Evolutionary conservation across 2,888 invertebrate genomes (phyloP), one percentile per base, ranked within the genome.

Genomic region (Drosophila austrosaltans): DNA sequence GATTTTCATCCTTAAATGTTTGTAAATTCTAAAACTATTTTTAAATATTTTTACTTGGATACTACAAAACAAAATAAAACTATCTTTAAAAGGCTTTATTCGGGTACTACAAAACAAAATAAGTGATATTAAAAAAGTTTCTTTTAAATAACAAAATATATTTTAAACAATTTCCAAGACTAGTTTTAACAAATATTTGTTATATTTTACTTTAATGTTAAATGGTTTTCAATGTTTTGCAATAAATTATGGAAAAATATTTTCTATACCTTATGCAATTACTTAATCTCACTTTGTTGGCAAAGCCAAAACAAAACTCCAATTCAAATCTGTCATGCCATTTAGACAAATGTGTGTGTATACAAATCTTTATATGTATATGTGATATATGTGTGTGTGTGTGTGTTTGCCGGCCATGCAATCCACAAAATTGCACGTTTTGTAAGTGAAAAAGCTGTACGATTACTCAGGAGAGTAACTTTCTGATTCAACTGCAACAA

Each of bases 401-500:
- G 12, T 36, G 5, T 57, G 5, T 1, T 20, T 20, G 57, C 57
- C 39, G 22, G 36, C 69, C 79, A 77, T 65, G 81, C 83, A 83
- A 88, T 88, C 70, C 88, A 82, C 80, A 72, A 83, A 87, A 83
- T 77, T 86, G 83, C 81, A 83, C 86, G 82, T 72, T 28, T 85
- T 76, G 81, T 86, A 81, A 83, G 83, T 83, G 86, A 88, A 88
- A 88, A 86, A 88, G 89, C 89, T 74, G 81, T 80, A 77, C 87
- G 77, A 88, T 84, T 84, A 84, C 83, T 84, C 89, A 81, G 87
- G 83, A 86, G 83, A 81, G 79, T 74, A 84, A 81, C 83, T 83
- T 88, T 80, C 75, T 78, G 86, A 88, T 88, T 88, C 88, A 80
- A 82, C 89, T 87, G 89, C 84, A 87, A 87, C 76, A 85, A 85